These are phyloP conservation scores for Camponotus fellah DNA, from an alignment of 2,888 invertebrate species.

Conservation along the genomic window DNA sequence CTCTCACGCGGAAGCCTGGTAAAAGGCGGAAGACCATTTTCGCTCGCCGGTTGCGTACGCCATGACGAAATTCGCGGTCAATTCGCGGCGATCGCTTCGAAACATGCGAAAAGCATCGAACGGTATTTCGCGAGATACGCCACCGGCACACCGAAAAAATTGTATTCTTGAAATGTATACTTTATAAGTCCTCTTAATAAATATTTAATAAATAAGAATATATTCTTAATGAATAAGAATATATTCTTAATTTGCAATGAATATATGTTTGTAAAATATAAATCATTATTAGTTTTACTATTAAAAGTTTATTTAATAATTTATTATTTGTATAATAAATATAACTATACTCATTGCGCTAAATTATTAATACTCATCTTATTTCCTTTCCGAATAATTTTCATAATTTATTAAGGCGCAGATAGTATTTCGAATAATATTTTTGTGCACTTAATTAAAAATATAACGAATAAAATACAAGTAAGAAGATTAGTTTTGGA, in stretches of 20 bases:
- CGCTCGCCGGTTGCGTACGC: conserved; percentile 7
- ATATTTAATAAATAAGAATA: too few species aligned
- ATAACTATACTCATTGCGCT: neutral
- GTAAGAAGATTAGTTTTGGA: neutral
- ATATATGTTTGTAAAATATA: neutral
- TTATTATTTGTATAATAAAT: neutral
- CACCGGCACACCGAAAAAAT: too few species aligned
- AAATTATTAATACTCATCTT: neutral
- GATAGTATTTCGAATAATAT: neutral
- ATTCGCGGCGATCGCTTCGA: conserved; percentile 41
- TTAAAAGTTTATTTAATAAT: conserved; percentile 19
- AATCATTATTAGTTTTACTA: neutral
- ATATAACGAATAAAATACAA: neutral
- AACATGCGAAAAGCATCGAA: conserved; percentile 45
- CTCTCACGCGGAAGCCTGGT: conserved; percentile 39
- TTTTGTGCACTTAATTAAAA: conserved; percentile 8
- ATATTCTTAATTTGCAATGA: too few species aligned
- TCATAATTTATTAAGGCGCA: neutral
- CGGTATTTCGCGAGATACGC: conserved; percentile 41
- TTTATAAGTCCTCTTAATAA: too few species aligned
- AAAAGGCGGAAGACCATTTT: conserved; percentile 49
- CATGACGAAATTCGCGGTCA: conserved; percentile 47
- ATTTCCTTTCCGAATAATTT: neutral
- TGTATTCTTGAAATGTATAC: too few species aligned
- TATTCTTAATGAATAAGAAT: too few species aligned